Conservation (phyloP, 2,113 vertebrate species). For the Pithys albifrons region DNA sequence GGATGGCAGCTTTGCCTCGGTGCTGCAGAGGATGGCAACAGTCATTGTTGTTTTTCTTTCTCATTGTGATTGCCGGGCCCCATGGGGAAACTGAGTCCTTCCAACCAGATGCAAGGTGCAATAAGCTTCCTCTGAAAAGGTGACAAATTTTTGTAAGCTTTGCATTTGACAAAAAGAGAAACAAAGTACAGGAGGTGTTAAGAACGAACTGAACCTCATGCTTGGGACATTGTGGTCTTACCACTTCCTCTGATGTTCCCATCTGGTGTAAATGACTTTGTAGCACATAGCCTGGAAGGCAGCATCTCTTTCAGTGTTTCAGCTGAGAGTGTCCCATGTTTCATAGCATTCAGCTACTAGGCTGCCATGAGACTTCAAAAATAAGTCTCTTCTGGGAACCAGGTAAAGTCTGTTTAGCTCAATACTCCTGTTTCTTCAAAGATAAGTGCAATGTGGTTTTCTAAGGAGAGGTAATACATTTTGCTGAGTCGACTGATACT, state of each 20-base stretch:
- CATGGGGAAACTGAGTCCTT: neutral
- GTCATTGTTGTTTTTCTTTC: neutral
- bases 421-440: neutral
- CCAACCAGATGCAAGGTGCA: neutral
- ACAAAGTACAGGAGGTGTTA: neutral
- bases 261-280: slow-evolving; percentile 1
- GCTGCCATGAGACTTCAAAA: neutral
- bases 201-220: neutral
- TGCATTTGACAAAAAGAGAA: neutral
- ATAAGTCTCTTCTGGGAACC: neutral
- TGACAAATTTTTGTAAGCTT: neutral
- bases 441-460: neutral
- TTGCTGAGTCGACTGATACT: neutral
- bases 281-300: neutral
- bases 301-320: neutral
- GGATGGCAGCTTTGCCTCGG: neutral
- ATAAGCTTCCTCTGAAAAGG: neutral
- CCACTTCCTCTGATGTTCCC: slow-evolving; percentile 3
- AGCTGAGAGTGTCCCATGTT: neutral
- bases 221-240: slow-evolving; percentile 46
- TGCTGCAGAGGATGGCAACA: neutral
- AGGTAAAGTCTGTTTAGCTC: neutral
- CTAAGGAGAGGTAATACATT: neutral
- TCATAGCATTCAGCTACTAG: neutral
- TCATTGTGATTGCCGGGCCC: neutral